Evolutionary conservation across 2,797 vertebrate genomes (phyloP).

Genomic region (Cacajao melanocephalus): DNA sequence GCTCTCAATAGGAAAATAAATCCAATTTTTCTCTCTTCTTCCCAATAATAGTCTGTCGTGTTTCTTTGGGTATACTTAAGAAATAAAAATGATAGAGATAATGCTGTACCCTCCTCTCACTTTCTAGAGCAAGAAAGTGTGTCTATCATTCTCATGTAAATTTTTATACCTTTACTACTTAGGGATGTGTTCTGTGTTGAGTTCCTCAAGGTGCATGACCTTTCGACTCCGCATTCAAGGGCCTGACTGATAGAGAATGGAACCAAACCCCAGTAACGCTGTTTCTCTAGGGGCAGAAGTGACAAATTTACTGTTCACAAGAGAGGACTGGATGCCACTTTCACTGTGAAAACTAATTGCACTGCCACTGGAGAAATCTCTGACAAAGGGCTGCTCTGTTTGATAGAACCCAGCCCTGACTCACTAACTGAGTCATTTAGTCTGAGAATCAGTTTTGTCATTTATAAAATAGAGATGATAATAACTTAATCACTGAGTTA

Average conservation of each 20-base stretch:
- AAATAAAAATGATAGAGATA: neutral
- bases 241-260: neutral
- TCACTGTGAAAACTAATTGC: neutral
- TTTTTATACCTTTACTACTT: neutral
- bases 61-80: neutral
- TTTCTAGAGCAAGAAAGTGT: neutral
- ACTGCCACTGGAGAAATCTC: neutral
- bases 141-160: neutral
- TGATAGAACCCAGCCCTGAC: neutral
- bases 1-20: constrained; percentile 23
- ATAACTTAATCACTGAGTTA: neutral
- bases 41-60: neutral
- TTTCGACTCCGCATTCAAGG: neutral
- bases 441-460: constrained; percentile 12
- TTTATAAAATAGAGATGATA: neutral
- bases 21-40: neutral
- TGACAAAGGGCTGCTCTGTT: neutral
- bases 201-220: neutral
- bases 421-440: neutral
- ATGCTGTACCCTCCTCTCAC: neutral
- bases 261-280: neutral
- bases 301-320: neutral
- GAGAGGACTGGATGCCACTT: neutral
- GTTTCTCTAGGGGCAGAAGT: neutral
- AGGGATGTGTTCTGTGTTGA: no score